Percentiles rank a stretch among this genome's conserved stretches.
Conservation (phyloP, 2,113 vertebrate species). For the Nothobranchius kuhntae region DNA sequence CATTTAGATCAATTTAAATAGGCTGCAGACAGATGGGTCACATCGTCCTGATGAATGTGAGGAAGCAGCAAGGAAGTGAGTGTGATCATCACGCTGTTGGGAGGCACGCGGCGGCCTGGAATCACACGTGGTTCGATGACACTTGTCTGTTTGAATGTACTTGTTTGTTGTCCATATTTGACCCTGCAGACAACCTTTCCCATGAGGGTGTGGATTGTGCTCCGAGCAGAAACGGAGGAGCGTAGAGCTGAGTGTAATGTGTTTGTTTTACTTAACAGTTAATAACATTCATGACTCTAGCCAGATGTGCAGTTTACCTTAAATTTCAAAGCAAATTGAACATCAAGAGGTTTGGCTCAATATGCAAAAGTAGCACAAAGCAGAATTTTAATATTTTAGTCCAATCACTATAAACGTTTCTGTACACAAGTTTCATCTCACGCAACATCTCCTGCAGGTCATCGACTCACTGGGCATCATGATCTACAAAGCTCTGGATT, state of each 20-base stretch:
- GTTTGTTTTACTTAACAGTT: background rate
- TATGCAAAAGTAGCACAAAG: no score
- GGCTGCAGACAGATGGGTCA: conserved; percentile 8
- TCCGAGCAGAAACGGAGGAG: background rate
- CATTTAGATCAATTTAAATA: conserved; percentile 1
- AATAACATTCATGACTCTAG: no score
- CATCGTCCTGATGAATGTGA: conserved; percentile 25
- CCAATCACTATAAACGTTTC: background rate
- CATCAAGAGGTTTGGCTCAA: no score
- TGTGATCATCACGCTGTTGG: conserved; percentile 25
- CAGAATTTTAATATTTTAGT: no score
- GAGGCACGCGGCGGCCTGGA: conserved; percentile 32
- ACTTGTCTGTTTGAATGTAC: conserved; percentile 26
- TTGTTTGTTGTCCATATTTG: conserved; percentile 10
- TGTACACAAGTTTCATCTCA: background rate
- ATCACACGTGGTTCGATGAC: conserved; percentile 26
- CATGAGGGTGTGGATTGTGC: conserved; percentile 4
- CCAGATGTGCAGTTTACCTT: no score
- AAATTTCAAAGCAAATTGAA: no score
- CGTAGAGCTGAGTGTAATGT: background rate
- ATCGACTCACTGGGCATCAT: conserved; percentile 96
- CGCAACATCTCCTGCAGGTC: conserved; percentile 73
- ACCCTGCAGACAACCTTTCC: conserved; percentile 5
- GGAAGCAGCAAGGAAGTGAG: conserved; percentile 9
- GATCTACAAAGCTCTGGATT: conserved; percentile 98